These are phyloP conservation scores for Epizoanthus stellaris DNA, from an alignment of 92 coral and sea anemone species.

Conservation along the genomic window DNA sequence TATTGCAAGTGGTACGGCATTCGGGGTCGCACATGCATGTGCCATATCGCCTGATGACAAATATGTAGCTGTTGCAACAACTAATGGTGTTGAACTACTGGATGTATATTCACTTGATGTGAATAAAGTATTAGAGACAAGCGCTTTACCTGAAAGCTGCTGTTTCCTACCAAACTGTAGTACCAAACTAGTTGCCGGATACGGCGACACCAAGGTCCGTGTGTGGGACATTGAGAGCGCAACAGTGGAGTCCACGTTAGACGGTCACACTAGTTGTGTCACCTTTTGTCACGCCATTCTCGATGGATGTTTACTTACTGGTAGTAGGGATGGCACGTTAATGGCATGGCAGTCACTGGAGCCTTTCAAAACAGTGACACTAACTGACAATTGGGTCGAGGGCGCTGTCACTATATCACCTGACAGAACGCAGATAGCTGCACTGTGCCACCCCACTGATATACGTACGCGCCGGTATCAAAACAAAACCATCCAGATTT, in stretches of 20 bases:
- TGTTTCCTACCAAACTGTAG: constrained; percentile 17
- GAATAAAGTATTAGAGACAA: not conserved
- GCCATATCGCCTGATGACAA: constrained; percentile 19
- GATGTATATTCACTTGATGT: not conserved
- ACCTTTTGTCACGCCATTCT: not conserved
- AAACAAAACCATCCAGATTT: not conserved
- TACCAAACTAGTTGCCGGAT: constrained; percentile 19
- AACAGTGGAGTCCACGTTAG: not conserved
- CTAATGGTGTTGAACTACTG: constrained; percentile 1
- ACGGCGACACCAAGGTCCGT: constrained; percentile 3
- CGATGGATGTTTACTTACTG: constrained; percentile 8
- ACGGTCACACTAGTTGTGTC: not conserved
- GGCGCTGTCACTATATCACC: constrained; percentile 15
- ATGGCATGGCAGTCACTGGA: constrained; percentile 19
- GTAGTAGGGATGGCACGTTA: not conserved
- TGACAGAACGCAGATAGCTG: constrained; percentile 24
- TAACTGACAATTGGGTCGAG: constrained; percentile 1
- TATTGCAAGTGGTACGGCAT: not conserved
- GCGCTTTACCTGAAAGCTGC: not conserved
- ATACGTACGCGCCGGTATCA: not conserved
- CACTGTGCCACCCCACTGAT: not conserved
- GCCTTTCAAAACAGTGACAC: not conserved
- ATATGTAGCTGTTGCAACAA: not conserved
- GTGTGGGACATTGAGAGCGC: constrained; percentile 22
- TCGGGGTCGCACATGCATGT: not conserved